Conservation (phyloP, 2,888 invertebrate species). For the Epiblema foenella region DNA sequence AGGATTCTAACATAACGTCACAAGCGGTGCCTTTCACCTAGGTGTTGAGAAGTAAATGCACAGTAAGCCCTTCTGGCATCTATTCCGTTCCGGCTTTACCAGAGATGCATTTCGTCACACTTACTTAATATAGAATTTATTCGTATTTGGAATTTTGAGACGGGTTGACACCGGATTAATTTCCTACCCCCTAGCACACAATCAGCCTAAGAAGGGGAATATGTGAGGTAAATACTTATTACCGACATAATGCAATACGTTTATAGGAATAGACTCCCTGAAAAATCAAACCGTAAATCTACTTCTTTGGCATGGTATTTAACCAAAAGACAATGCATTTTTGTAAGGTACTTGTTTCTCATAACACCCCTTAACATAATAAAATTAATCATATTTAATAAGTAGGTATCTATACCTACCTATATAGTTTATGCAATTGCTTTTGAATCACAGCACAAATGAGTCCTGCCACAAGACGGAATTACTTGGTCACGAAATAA, state of each 20-base stretch:
- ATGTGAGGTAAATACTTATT: too few species aligned
- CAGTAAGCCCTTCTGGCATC: constrained; percentile 1
- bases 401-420: too few species aligned
- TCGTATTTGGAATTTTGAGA: neutral
- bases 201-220: too few species aligned
- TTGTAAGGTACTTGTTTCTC: constrained; percentile 16
- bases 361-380: constrained; percentile 29
- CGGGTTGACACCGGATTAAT: too few species aligned
- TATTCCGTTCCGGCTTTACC: neutral
- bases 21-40: constrained; percentile 19
- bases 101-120: too few species aligned
- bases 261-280: neutral
- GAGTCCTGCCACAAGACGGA: constrained; percentile 24
- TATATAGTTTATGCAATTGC: constrained; percentile 40
- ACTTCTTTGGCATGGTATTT: neutral
- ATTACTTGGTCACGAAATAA: constrained; percentile 43
- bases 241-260: too few species aligned
- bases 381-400: constrained; percentile 16
- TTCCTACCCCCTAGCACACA: too few species aligned
- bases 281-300: neutral
- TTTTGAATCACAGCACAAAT: constrained; percentile 33
- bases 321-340: constrained; percentile 35
- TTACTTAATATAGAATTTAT: too few species aligned
- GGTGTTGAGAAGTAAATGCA: constrained; percentile 6
- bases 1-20: constrained; percentile 14